Evolutionary conservation across 2,797 vertebrate species (phyloP).

Genomic region (Anabas testudineus): DNA sequence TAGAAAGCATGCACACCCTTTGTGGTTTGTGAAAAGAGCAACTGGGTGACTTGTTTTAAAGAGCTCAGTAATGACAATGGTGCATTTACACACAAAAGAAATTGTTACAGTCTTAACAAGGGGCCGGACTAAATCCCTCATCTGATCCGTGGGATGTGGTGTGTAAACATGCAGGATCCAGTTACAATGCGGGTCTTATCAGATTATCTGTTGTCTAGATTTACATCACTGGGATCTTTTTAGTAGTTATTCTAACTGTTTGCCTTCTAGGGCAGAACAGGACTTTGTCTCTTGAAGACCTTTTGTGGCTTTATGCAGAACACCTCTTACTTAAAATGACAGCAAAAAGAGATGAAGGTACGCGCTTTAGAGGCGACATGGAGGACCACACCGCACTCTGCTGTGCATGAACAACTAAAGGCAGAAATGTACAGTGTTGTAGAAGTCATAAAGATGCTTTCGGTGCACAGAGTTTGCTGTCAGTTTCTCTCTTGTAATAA

Average conservation of each 20-base stretch:
- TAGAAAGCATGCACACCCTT: neutral
- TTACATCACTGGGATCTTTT: neutral
- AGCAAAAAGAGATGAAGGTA: no score
- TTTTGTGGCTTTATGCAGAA: no score
- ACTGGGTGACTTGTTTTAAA: neutral
- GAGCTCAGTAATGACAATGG: neutral
- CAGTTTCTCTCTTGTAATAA: constrained; percentile 6
- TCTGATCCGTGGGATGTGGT: constrained; percentile 6
- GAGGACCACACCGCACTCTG: neutral
- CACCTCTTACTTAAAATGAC: no score
- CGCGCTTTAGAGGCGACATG: neutral
- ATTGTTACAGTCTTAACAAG: neutral
- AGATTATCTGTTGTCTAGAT: neutral
- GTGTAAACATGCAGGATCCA: constrained; percentile 16
- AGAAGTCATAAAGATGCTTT: neutral
- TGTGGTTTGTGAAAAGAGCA: neutral
- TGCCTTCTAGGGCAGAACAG: no score
- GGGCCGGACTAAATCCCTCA: neutral
- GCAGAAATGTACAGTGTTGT: neutral
- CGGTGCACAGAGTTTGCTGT: neutral
- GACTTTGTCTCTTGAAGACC: no score
- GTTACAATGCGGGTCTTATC: neutral
- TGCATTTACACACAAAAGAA: neutral
- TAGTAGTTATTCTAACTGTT: no score
- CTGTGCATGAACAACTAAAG: neutral